Base-by-base conservation (phyloP, 2,797 vertebrate species). In the Microctenopoma stevenorrisi region DNA sequence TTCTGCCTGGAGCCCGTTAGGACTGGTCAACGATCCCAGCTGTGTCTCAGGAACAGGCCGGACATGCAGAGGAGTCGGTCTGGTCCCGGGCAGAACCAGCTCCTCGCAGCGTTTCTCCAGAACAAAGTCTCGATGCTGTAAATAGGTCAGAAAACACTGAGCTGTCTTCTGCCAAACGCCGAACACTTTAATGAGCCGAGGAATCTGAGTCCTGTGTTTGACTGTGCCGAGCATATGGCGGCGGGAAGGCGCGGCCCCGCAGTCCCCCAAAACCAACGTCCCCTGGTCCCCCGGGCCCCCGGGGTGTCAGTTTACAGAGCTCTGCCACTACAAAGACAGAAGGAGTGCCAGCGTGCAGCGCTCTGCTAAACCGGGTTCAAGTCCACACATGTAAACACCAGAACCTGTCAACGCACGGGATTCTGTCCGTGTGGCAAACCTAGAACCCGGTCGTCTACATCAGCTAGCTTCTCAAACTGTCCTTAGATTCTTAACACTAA, bases 141-240 rank as follows among this genome's bases (percentile, higher is more conserved):
- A 86, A 47, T 84, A 70, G 88, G 90, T 88, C 85, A 88, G 63
- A 84, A 51, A 62, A 78, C 72, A 48, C 28, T 43, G 55, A 63
- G 61, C 67, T 15, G 55, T 38, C 74, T 63, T 47, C 77, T 85
- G 88, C 84, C 89, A 79, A 84, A 71, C 63, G 76, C 67, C 58
- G 78, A 83, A 82, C 73, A 44, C 59, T 54, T 72, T 79, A 79
- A 85, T 70, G 73, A 86, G 89, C 86, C 87, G 86, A 75, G 63
- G 78, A 75, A 68, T 70, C 22, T 22, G 54, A 42, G 64, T 65
- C 68, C 50, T 67, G 26, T 90, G 86, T 92, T 91, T 91, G 87
- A 86, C 71, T 89, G 58, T 86, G 75, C 26, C 26, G 60, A 90
- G 71, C 92, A 94, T 89, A 94, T 93, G 93, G 91, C 49, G 67